A percentile compares a stretch with the other conserved stretches of the same genome.
These are phyloP conservation scores for Leptinotarsa defecta DNA, from an alignment of 1,140 invertebrate species.

Conservation along the genomic window DNA sequence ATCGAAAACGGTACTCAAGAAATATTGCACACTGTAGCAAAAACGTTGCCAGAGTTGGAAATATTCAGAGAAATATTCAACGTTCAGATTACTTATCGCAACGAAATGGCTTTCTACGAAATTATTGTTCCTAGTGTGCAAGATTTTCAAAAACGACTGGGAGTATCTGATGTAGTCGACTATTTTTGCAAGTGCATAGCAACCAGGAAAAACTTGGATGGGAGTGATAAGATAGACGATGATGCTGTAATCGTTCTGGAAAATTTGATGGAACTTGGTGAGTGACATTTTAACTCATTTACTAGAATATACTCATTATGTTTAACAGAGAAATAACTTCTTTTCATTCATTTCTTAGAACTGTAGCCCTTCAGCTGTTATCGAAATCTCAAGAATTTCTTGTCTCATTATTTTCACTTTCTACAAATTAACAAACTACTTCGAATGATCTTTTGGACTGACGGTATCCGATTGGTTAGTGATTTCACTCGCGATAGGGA, in stretches of 20 bases:
- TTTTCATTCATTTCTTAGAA: too few relatives aligned
- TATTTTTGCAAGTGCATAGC: constrained; percentile 44
- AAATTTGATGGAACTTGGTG: constrained; percentile 56
- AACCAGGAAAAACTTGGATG: constrained; percentile 40
- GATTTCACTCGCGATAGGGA: too few relatives aligned
- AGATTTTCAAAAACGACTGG: constrained; percentile 40
- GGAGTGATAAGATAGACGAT: constrained; percentile 54
- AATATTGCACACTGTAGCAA: constrained; percentile 56
- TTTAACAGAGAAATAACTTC: too few relatives aligned
- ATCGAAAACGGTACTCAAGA: constrained; percentile 38
- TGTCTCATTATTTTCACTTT: too few relatives aligned
- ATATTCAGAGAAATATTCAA: constrained; percentile 54
- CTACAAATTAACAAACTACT: too few relatives aligned
- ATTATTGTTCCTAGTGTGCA: constrained; percentile 41
- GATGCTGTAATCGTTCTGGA: constrained; percentile 62
- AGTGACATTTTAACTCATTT: constrained; percentile 30
- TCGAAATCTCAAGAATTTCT: too few relatives aligned
- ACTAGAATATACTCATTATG: background rate
- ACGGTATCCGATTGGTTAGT: too few relatives aligned
- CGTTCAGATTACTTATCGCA: constrained; percentile 55
- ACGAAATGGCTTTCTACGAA: constrained; percentile 51
- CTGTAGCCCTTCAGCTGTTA: too few relatives aligned
- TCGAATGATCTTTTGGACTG: too few relatives aligned
- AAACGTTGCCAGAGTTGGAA: constrained; percentile 54
- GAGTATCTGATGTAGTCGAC: constrained; percentile 32